Base-by-base conservation (phyloP, 2,113 vertebrate genomes). In the Cavia aperea region DNA sequence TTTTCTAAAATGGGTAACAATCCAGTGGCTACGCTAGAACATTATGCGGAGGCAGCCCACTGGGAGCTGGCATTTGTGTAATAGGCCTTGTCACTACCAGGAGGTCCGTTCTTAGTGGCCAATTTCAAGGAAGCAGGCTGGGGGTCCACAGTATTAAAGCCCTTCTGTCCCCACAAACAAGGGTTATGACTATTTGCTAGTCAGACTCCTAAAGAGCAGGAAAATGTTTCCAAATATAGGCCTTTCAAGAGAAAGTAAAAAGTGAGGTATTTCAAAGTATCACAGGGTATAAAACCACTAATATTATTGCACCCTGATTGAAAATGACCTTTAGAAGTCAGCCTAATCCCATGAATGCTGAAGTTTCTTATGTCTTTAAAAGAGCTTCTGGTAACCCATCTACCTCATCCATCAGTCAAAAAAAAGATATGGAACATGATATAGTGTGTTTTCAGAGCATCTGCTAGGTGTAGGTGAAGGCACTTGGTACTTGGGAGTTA, bases 191-290 rank as follows among this genome's bases (percentile, higher is more conserved):
- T 65, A 65, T 46, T 89, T 63, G 36, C 81, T 68, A 58, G 36
- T 73, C 81, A 93, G 58, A 68, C 18, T 93, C 29, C 56, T 78
- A 36, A 49, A 88, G n/a, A 70, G 23, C n/a, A 86, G 65, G 51
- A 86, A 88, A 91, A 66, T 49, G 78, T 75, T 88, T 58, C n/a
- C 72, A 94, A 83, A 19, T 56, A 90, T n/a, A 82, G 56, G 7
- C 43, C 26, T 90, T 93, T 84, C 26, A 75, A 70, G 19, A 63
- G 24, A 65, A 89, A 81, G 81, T 18, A 29, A 82, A 92, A 78
- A 79, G 68, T 73, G 14, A 73, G 60, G 49, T 81, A 88, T 93
- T 93, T 5, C 0, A 77, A 91, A 88, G 29, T 36, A 58, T 87
- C 6, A 0, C 19, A 33, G 13, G 29, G 21, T 91, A 5, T 60